Base-by-base conservation (phyloP, 2,113 vertebrate species). In the Kryptolebias marmoratus region DNA sequence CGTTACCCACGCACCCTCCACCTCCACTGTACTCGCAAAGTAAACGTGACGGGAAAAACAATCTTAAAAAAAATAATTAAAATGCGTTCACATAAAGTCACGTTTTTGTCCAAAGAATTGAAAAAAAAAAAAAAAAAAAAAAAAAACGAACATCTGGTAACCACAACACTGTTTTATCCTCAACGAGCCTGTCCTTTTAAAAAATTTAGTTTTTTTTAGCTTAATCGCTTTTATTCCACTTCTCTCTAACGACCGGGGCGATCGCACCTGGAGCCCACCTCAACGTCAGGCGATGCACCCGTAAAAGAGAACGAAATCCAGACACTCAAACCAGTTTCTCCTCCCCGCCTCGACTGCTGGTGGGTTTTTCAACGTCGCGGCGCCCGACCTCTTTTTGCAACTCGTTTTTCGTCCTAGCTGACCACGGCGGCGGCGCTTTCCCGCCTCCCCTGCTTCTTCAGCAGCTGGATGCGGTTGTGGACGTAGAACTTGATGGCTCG, bases 401-500 rank as follows among this genome's bases (percentile, higher is more conserved):
- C 16, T 50, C 32, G 12, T 3, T 27, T 36, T 59, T n/a, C 0
- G 18, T n/a, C 52, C 77, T 92, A 93, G 68, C 88, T 92, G 74
- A 91, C 74, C 0, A 84, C 53, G 1, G 85, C 53, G 1, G 89
- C 85, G 0, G 86, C 87, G 6, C 82, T 86, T 52, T 92, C 91
- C 77, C 91, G 77, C 50, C 92, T 79, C 12, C 88, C 90, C 77
- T 93, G 93, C 83, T 94, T 94, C 86, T 92, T 94, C 45, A 94
- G 89, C 59, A 94, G 87, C 82, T 94, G 94, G 69, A 94, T 94
- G 77, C 94, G 93, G 81, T 94, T 94, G 89, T 94, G 94, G 63
- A 93, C 93, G 52, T 94, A 94, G 71, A 94, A 94, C 85, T 94
- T 94, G 87, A 94, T 94, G 0, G 94, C 88, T 58, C 93, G 83